Percentiles rank a stretch among this genome's conserved stretches.
Conservation (phyloP, 2,888 invertebrate genomes). For the Chymomyza amoena region DNA sequence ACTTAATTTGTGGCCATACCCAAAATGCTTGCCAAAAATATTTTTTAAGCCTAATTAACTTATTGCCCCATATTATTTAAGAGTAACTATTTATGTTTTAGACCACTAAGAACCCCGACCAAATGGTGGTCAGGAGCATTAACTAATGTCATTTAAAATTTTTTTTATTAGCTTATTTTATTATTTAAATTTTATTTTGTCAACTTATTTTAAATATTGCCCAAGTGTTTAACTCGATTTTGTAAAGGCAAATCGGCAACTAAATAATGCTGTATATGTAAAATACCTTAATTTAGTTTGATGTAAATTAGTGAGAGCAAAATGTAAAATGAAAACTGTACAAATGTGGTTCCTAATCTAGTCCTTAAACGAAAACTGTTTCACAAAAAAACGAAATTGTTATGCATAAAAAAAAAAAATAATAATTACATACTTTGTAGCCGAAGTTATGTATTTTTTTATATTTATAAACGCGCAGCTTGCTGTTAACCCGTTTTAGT, state of each 20-base stretch:
- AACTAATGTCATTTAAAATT: conserved; percentile 4
- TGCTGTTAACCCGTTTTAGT: background rate
- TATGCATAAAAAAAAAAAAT: conserved; percentile 33
- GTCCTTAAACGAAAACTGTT: conserved; percentile 63
- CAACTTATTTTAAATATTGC: too few relatives aligned
- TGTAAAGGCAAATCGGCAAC: conserved; percentile 46
- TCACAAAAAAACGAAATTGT: conserved; percentile 42
- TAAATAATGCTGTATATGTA: conserved; percentile 30
- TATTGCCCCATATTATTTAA: conserved; percentile 50
- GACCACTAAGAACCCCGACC: background rate
- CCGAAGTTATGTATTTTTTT: conserved; percentile 49
- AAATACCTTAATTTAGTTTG: conserved; percentile 49
- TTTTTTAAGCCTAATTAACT: conserved; percentile 41
- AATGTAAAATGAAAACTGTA: conserved; percentile 67
- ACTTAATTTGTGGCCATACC: conserved; percentile 54
- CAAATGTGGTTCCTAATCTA: conserved; percentile 79
- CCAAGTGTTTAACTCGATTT: conserved; percentile 8
- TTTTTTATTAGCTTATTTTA: background rate
- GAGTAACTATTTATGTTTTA: conserved; percentile 24
- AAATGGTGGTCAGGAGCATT: background rate
- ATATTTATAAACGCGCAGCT: conserved; percentile 9
- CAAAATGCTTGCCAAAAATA: conserved; percentile 62
- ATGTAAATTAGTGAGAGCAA: conserved; percentile 18
- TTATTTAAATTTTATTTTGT: too few relatives aligned
- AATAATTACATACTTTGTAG: conserved; percentile 1